Evolutionary conservation across 2,797 vertebrate species (phyloP), one percentile per base, ranked within the genome.

Genomic region (Craterocephalus amniculus): DNA sequence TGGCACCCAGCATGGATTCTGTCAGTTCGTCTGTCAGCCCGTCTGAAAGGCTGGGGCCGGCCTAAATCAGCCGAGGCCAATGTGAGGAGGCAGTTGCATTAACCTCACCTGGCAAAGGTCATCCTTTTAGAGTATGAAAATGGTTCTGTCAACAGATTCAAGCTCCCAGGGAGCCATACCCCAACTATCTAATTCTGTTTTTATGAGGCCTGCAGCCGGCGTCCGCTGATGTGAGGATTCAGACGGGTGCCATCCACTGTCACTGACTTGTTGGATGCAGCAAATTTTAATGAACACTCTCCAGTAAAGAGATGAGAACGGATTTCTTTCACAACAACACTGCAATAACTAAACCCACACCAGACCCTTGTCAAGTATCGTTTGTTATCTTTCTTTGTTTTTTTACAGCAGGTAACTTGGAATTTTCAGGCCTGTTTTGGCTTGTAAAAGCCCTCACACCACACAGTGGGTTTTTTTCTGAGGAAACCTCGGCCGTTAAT

Each of bases 101-200:
- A 58, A 83, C 77, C 63, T 80, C 78, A 85, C 76, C 79, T 78
- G 79, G 61, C 64, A 81, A 87, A 88, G 86, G 78, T 87, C 82
- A 62, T 56, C 52, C 31, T 78, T 82, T 78, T n/a, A 63, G 60
- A 60, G 63, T 72, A 57, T 12, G 62, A 43, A 71, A 78, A 54
- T 9, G 36, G 16, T 65, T 67, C 61, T 57, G 74, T 87, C 76
- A 76, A 85, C 77, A 84, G 57, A 74, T 76, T 64, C 58, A 22
- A 35, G 63, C 32, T 22, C 24, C 70, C 20, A 48, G 61, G 69
- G 78, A 85, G 75, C 38, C 18, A 49, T 10, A 1, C 6, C 11
- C 61, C 54, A 74, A 55, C 63, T 32, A 63, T 79, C 69, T 61
- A 70, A 77, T 62, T 48, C 16, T 71, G 31, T 38, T 72, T 68